Evolutionary conservation across 1,140 invertebrate species (phyloP), one percentile per base, ranked within the genome.

Genomic region (Nomia melanderi): DNA sequence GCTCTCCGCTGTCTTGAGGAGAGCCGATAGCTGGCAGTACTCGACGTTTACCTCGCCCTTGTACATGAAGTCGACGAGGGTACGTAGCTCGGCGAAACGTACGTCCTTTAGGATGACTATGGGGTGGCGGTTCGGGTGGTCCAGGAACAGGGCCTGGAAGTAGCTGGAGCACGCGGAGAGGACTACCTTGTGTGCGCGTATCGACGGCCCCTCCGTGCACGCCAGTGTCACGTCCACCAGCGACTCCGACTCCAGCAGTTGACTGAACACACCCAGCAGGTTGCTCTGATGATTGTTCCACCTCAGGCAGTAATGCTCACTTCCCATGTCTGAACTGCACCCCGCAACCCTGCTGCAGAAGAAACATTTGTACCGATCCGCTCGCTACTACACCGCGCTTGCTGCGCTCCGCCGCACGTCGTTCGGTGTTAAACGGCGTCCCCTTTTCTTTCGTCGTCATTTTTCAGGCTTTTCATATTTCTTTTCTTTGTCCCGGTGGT

Each of bases 251-350:
- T 97, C 96, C 91, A 97, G 95, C 93, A 98, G 95, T 94, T 97
- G 96, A 95, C 96, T 97, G 95, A 97, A 98, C 93, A 97, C 97
- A 93, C 96, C 96, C 94, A 97, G 95, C 93, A 97, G 95, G 95
- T 97, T 97, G 95, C 96, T 97, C 95, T 97, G 96, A 96, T 97
- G 96, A 97, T 97, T 97, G 95, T 97, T 97, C 96, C 96, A 97
- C 95, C 96, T 96, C 94, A 97, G 96, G 95, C 96, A 97, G 95
- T 97, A 97, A 94, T 97, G 96, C 96, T 97, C 96, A 96, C 96
- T 97, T 96, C 96, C 96, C 96, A 97, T 97, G 95, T 96, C 96
- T 96, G 95, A 95, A 95, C 94, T 95, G 95, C 94, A 84, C 82
- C 94, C 96, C 96, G 94, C 95, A 95, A 92, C 92, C 91, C 95